phyloP scores from a whole-genome alignment of 2,113 vertebrate genomes.

The Syngnathus floridae region DNA sequence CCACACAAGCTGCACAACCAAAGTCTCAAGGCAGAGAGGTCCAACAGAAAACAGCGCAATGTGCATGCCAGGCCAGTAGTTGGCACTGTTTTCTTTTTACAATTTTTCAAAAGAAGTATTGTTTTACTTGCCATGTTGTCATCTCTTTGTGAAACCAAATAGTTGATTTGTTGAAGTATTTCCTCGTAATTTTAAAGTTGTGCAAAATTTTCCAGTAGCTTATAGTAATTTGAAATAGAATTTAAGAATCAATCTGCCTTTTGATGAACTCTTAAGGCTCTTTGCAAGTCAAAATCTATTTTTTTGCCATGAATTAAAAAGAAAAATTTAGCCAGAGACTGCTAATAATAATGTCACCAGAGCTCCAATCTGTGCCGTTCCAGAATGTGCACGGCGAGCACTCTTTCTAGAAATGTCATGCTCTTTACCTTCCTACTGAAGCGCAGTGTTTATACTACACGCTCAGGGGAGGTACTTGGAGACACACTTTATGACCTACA shows the following conservation, averaged over 20 bases:
- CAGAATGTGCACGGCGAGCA: constrained; percentile 40
- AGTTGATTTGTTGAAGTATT: neutral
- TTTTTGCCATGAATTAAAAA: no score
- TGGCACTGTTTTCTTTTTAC: neutral
- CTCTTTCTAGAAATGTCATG: constrained; percentile 24
- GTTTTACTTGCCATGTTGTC: neutral
- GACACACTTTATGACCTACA: constrained; percentile 44
- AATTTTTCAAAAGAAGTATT: no score
- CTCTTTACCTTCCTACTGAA: constrained; percentile 40
- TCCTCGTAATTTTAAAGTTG: neutral
- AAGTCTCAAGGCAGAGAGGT: neutral
- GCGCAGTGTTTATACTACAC: constrained; percentile 41
- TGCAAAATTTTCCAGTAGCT: no score
- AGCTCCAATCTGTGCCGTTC: constrained; percentile 19
- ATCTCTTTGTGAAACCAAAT: neutral
- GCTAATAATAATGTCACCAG: neutral
- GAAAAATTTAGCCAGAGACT: no score
- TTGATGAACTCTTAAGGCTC: no score
- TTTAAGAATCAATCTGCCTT: no score
- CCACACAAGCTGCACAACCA: constrained; percentile 13
- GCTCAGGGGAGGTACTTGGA: constrained; percentile 16
- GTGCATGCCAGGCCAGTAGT: neutral
- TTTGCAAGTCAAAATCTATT: no score
- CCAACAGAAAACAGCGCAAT: neutral
- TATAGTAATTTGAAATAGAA: no score